Base-by-base conservation (phyloP, 1,140 invertebrate species). In the Dreissena rostriformis region DNA sequence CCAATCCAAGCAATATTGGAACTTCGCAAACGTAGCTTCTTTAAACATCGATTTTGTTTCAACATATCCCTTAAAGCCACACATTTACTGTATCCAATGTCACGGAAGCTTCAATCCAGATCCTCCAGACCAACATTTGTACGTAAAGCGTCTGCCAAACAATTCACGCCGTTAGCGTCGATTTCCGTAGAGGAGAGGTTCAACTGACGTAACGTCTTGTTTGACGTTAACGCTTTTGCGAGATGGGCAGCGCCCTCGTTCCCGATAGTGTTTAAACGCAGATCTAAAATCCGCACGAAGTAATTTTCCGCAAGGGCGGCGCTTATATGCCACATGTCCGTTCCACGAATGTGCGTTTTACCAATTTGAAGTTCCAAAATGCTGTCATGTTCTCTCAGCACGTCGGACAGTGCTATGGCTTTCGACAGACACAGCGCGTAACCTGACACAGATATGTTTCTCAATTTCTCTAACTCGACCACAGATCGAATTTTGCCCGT, bases 101-200 rank as follows among this genome's bases (percentile, higher is more conserved):
- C 89, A 15, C 92, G 88, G 70, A 91, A 91, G 77, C 91, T 92
- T 61, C 92, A 73, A 77, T 93, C 92, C 22, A 93, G 72, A 8
- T 90, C 90, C 2, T 75, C 72, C 24, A 93, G 72, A 15, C 86
- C 82, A 22, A 63, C 83, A 78, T 92, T 92, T 10, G 57, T 65
- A 29, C 83, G 81, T 19, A 92, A 74, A 1, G 91, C 88, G 15
- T 86, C 81, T 28, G 86, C 80, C 6, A 93, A 61, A 10, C 65
- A 52, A 29, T 87, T 86, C 39, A 88, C 89, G 0, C 91, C 91
- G 8, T 85, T 78, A 39, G 75, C 57, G 52, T 91, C 89, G 17
- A 93, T 84, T 10, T 88, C 87, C 11, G 89, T 91, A 0, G 91
- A 92, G 7, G 92, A 92, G 10, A 93, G 76, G 75, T 93, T 92